phyloP scores from a whole-genome alignment of 2,888 invertebrate genomes.

The Platycheirus albimanus region DNA sequence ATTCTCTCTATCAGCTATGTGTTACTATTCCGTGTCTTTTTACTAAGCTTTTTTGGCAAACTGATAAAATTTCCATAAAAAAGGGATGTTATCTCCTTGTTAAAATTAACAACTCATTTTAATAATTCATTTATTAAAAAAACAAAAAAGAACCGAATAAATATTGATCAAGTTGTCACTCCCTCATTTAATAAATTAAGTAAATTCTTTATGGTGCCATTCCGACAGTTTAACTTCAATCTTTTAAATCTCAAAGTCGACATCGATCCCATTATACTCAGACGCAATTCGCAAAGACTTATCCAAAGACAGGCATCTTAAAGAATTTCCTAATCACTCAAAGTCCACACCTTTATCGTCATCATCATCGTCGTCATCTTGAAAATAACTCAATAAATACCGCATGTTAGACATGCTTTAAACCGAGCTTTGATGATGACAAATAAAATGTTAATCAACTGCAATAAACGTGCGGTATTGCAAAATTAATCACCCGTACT shows the following conservation, averaged over 20 bases:
- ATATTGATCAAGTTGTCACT: too few species aligned
- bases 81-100: too few species aligned
- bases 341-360: conserved; percentile 17
- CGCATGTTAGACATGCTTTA: not conserved
- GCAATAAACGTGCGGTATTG: conserved; percentile 35
- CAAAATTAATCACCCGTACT: conserved; percentile 42
- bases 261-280: not conserved
- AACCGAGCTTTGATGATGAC: conserved; percentile 9
- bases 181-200: too few species aligned
- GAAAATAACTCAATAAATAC: conserved; percentile 19
- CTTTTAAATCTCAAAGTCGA: not conserved
- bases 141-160: too few species aligned
- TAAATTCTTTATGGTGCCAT: too few species aligned
- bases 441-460: conserved; percentile 49
- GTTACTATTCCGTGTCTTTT: too few species aligned
- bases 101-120: too few species aligned
- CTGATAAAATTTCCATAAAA: too few species aligned
- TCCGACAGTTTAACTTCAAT: not conserved
- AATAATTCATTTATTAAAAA: too few species aligned
- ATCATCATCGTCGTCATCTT: too few species aligned
- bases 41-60: too few species aligned
- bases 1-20: too few species aligned
- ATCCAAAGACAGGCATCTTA: not conserved
- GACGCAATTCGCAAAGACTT: not conserved
- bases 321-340: conserved; percentile 13